Base-by-base conservation (phyloP, 2,888 invertebrate genomes). In the Rhaphigaster nebulosa region DNA sequence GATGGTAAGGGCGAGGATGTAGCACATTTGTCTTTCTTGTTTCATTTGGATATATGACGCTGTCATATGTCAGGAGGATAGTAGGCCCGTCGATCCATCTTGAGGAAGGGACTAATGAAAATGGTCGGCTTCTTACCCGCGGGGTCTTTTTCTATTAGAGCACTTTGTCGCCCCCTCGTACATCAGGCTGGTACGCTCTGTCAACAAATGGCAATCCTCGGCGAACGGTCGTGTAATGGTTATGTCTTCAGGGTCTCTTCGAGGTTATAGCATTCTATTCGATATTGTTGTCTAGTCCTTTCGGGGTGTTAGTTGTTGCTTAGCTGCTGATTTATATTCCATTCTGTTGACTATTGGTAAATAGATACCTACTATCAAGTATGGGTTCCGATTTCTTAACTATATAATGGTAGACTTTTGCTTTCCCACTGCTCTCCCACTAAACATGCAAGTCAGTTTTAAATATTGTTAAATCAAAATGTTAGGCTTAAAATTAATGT, bases 41-140 rank as follows among this genome's bases (percentile, higher is more conserved):
- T 89, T 89, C 89, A 89, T 89, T 89, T 89, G 89, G 89, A 89
- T 89, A 89, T 89, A 89, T 89, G 89, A 89, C 89, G 89, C 65
- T 41, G 60, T 89, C 89, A 89, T 89, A 89, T 89, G 89, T 89
- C 89, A 89, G 89, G 45, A 4, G 88, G 88, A 34, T 52, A 56
- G 56, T 54, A 45, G 60, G 60, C 56, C 41, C 88, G 80, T 80
- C 80, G 88, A 88, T 88, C 88, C 56, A 88, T 88, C 88, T 88
- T 88, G n/a, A 34, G 23, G 29, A 12, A 15, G 20, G 23, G 20
- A 3, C 88, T 88, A 88, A 88, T 88, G 88, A 88, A 88, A 88
- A 88, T 88, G 88, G 88, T 54, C 54, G 88, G 52, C 56, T 38
- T 88, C 56, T 54, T 88, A 50, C 54, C 87, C 38, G 23, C 80